These are phyloP conservation scores for Crocuta crocuta DNA, from an alignment of 2,113 vertebrate species.

Conservation along the genomic window DNA sequence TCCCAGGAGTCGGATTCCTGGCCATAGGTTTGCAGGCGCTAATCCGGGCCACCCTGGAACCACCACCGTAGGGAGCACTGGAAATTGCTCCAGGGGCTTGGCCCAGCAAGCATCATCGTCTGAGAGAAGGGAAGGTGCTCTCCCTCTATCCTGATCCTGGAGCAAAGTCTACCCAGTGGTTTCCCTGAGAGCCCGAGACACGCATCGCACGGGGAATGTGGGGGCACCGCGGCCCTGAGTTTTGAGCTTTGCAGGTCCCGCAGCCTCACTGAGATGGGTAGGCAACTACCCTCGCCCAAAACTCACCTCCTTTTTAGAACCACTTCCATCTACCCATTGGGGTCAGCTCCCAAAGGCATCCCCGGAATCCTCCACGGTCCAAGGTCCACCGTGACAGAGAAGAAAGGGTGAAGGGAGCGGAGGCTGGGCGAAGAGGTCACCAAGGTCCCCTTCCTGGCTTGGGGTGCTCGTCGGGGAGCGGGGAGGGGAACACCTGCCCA, in stretches of 20 bases:
- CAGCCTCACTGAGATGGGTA: neutral
- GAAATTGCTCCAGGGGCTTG: neutral
- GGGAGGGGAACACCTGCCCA: too few relatives aligned
- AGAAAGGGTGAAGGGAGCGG: neutral
- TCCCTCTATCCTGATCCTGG: neutral
- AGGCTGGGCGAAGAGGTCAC: neutral
- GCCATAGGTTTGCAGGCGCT: neutral
- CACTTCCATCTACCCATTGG: neutral
- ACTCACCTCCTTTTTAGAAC: constrained; percentile 34
- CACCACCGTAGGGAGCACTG: neutral
- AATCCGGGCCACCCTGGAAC: too few relatives aligned
- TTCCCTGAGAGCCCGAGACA: neutral
- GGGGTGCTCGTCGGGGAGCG: neutral
- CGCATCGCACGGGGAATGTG: neutral
- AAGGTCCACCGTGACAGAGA: neutral
- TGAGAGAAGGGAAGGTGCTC: neutral
- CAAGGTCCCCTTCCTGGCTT: neutral
- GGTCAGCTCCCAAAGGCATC: neutral
- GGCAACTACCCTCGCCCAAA: neutral
- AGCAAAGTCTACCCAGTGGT: neutral
- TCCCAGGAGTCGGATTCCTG: neutral
- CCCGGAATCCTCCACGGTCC: neutral
- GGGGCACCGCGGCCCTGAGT: neutral
- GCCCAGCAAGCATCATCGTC: neutral
- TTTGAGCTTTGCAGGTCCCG: neutral